These are phyloP conservation scores for Etia nguti DNA, from an alignment of 2,113 vertebrate species.

Conservation along the genomic window DNA sequence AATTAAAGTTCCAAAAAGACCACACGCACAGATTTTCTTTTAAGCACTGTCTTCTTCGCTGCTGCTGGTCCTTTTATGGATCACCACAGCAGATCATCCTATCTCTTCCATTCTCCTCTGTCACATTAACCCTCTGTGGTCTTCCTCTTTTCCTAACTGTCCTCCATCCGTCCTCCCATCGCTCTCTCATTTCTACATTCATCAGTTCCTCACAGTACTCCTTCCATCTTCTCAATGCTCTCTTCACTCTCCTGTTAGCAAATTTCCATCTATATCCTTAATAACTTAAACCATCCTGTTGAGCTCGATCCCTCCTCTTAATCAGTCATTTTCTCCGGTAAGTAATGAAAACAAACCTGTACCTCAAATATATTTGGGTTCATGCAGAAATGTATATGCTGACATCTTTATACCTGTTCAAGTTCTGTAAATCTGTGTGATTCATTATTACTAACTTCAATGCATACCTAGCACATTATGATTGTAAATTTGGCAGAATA, in stretches of 20 bases:
- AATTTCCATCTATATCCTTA: not conserved
- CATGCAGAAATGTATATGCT: not conserved
- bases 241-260: not conserved
- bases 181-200: not conserved
- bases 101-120: not conserved
- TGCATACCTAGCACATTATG: not conserved
- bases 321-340: not conserved
- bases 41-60: not conserved
- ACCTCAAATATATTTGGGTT: not conserved
- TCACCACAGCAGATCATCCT: not conserved
- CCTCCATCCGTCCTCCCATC: rapidly evolving
- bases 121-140: not conserved
- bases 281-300: not conserved
- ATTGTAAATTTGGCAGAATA: not conserved
- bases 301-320: not conserved
- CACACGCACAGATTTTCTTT: not conserved
- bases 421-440: not conserved
- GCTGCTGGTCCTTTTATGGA: not conserved
- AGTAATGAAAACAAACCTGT: not conserved
- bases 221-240: not conserved
- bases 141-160: not conserved
- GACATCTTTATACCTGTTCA: not conserved
- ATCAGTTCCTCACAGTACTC: not conserved
- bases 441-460: not conserved
- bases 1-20: not conserved